Percentiles rank a stretch among this genome's conserved stretches.
phyloP scores from a whole-genome alignment of 2,113 vertebrate genomes.

The Regulus satrapa region DNA sequence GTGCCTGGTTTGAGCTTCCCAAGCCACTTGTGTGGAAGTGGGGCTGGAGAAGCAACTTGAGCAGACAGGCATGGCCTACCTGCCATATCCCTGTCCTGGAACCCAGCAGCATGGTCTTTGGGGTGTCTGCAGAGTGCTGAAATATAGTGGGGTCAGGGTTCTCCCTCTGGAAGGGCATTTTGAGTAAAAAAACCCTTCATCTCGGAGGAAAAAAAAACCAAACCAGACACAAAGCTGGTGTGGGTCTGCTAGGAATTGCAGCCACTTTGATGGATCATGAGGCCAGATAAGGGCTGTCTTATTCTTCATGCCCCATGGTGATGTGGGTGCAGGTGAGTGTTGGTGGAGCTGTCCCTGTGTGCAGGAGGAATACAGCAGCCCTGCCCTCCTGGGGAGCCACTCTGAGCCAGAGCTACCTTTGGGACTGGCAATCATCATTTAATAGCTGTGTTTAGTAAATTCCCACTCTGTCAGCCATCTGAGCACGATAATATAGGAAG shows the following conservation, averaged over 20 bases:
- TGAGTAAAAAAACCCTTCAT: neutral
- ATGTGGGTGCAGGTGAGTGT: neutral
- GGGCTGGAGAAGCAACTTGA: neutral
- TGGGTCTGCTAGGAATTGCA: neutral
- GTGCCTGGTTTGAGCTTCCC: neutral
- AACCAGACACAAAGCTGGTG: neutral
- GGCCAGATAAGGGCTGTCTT: rapidly evolving
- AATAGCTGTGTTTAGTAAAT: neutral
- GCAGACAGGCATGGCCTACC: neutral
- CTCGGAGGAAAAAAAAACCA: neutral
- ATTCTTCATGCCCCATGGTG: rapidly evolving
- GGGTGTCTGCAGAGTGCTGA: rapidly evolving
- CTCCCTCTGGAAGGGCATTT: neutral
- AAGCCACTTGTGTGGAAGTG: neutral
- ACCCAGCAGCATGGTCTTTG: neutral
- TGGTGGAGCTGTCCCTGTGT: no score
- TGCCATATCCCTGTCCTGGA: neutral
- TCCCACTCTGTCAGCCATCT: rapidly evolving
- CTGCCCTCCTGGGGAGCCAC: neutral
- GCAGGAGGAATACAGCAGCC: neutral
- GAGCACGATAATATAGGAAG: neutral
- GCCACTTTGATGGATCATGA: neutral
- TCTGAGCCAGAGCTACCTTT: neutral
- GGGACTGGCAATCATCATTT: neutral
- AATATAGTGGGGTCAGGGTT: neutral